Conservation (phyloP, 2,113 vertebrate genomes). For the Centropus bengalensis region DNA sequence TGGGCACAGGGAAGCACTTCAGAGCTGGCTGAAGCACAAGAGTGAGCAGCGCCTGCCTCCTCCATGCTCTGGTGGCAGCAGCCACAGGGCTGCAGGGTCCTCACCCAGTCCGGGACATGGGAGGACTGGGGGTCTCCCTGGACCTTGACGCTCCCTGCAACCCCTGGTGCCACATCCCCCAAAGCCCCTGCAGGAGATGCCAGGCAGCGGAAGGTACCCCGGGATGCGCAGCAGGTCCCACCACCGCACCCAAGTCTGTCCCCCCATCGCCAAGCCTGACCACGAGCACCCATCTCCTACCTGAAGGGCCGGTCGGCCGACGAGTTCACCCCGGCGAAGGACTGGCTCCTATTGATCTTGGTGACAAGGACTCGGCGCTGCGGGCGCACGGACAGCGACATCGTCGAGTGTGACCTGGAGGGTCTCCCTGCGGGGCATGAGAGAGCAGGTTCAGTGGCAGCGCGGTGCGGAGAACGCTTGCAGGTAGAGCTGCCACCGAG, state of each 20-base stretch:
- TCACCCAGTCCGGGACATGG: neutral
- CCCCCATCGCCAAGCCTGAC: neutral
- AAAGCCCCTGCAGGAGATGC: neutral
- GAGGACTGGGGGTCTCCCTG: neutral
- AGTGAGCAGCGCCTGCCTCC: neutral
- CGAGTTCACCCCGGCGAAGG: conserved; percentile 92
- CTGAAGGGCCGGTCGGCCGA: conserved; percentile 86
- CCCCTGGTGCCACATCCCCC: no score
- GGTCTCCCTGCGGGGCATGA: conserved; percentile 82
- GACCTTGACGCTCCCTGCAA: neutral
- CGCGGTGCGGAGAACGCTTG: neutral
- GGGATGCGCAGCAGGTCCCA: neutral
- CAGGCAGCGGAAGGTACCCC: neutral
- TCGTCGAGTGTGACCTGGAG: conserved; percentile 89
- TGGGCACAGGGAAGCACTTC: neutral
- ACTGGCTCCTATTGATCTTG: conserved; percentile 96
- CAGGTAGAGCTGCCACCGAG: neutral
- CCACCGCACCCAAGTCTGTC: neutral
- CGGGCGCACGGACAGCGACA: conserved; percentile 93
- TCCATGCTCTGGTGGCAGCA: neutral
- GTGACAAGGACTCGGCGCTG: conserved; percentile 82
- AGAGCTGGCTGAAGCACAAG: neutral
- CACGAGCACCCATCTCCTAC: conserved; percentile 46
- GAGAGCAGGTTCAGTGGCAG: neutral
- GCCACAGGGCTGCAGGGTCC: neutral